A percentile compares a stretch with the other conserved stretches of the same genome.
Evolutionary conservation across 2,888 invertebrate species (phyloP).

Genomic region (Meganola albula): DNA sequence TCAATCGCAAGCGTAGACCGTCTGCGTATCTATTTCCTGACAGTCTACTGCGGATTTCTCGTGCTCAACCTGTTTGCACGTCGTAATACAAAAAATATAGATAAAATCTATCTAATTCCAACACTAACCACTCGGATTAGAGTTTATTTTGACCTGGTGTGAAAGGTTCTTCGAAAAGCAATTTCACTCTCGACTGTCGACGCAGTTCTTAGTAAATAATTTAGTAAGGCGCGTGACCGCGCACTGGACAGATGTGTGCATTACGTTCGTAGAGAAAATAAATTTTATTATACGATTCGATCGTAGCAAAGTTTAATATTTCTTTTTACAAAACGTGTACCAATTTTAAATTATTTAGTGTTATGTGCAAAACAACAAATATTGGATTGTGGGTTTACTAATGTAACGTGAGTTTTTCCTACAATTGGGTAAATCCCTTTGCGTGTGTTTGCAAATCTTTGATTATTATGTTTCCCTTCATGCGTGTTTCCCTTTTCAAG

Average conservation of each 20-base stretch:
- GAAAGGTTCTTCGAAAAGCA: constrained; percentile 48
- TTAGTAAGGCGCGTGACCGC: constrained; percentile 67
- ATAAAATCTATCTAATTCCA: constrained; percentile 32
- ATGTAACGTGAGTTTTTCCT: constrained; percentile 37
- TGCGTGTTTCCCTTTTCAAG: too few relatives aligned
- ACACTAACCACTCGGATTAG: constrained; percentile 36
- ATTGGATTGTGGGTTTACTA: constrained; percentile 37
- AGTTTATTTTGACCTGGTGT: constrained; percentile 38
- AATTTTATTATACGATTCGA: constrained; percentile 32
- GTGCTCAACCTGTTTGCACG: constrained; percentile 54
- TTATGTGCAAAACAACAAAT: constrained; percentile 28
- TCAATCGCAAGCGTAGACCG: constrained; percentile 48
- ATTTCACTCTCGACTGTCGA: constrained; percentile 66
- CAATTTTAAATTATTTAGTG: constrained; percentile 21
- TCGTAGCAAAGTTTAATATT: constrained; percentile 42
- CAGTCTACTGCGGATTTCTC: constrained; percentile 60
- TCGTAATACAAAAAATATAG: constrained; percentile 38
- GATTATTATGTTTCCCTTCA: too few relatives aligned
- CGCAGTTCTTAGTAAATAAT: constrained; percentile 54
- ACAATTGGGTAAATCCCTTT: constrained; percentile 32
- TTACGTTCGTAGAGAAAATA: constrained; percentile 26
- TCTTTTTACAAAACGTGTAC: constrained; percentile 27
- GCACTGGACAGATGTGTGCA: constrained; percentile 43
- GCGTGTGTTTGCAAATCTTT: constrained; percentile 42
- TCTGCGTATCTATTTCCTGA: constrained; percentile 49